Conservation (phyloP, 1,140 invertebrate genomes). For the Stegodyphus dumicola region DNA sequence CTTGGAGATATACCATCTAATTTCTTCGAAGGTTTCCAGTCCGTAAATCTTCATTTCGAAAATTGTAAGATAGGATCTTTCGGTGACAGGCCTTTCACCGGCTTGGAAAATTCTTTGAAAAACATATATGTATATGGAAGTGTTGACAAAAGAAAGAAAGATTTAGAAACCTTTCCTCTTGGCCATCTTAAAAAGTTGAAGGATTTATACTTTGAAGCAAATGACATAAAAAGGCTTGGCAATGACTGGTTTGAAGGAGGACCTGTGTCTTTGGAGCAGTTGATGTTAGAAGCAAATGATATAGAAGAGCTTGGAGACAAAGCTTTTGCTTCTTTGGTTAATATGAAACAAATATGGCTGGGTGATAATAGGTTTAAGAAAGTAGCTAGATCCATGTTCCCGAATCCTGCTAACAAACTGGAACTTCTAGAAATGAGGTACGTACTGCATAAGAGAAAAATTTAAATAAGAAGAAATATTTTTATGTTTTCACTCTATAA, state of each 20-base stretch:
- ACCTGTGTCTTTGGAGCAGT: conserved; percentile 6
- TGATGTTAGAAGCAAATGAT: conserved; percentile 46
- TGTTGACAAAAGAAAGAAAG: conserved; percentile 40
- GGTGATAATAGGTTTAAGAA: conserved; percentile 37
- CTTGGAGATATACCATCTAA: conserved; percentile 35
- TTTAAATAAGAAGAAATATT: not conserved
- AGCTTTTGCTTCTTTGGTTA: conserved; percentile 39
- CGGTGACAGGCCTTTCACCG: conserved; percentile 37
- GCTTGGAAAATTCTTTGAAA: conserved; percentile 32
- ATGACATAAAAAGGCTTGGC: conserved; percentile 42
- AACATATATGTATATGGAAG: conserved; percentile 35
- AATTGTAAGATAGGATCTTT: conserved; percentile 46
- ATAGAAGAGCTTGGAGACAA: conserved; percentile 48
- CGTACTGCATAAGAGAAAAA: not conserved
- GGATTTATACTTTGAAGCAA: conserved; percentile 20
- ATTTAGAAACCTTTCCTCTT: conserved; percentile 31
- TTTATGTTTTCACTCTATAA: not conserved
- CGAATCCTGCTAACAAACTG: conserved; percentile 32
- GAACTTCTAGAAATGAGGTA: conserved; percentile 42
- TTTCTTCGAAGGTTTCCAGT: conserved; percentile 33
- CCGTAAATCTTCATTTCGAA: conserved; percentile 28
- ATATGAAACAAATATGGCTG: conserved; percentile 36
- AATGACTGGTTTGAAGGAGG: conserved; percentile 50
- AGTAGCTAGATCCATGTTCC: conserved; percentile 53
- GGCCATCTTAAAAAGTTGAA: conserved; percentile 31